These are phyloP conservation scores for Sprattus sprattus DNA, from an alignment of 2,113 vertebrate species.

Conservation along the genomic window DNA sequence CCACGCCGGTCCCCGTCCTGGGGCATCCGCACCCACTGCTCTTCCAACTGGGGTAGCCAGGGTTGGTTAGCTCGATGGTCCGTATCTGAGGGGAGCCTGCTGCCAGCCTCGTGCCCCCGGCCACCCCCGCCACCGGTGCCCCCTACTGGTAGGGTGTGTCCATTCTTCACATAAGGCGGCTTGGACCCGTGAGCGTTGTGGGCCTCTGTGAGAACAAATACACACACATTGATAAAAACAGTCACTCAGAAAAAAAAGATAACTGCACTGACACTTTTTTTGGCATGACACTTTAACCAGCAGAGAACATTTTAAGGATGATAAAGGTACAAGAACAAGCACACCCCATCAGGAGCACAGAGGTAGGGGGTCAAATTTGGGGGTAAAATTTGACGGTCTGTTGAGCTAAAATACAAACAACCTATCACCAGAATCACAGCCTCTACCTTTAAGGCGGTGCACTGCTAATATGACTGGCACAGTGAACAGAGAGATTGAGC, in stretches of 20 bases:
- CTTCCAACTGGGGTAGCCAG: constrained; percentile 58
- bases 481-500: not conserved
- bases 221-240: not conserved
- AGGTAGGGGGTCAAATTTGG: not conserved
- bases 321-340: too few species aligned
- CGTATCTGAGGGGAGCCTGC: constrained; percentile 69
- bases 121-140: constrained; percentile 46
- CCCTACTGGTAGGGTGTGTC: constrained; percentile 80
- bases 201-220: constrained; percentile 58
- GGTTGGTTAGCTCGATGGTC: constrained; percentile 70
- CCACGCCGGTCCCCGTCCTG: constrained; percentile 73
- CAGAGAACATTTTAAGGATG: too few species aligned
- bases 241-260: not conserved
- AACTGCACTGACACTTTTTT: not conserved
- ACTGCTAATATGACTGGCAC: not conserved
- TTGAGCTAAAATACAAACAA: not conserved
- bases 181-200: constrained; percentile 76
- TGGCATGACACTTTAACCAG: not conserved
- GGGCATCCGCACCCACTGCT: constrained; percentile 15
- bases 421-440: not conserved
- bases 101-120: constrained; percentile 59
- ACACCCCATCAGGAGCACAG: not conserved
- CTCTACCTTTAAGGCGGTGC: not conserved
- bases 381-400: not conserved
- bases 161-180: constrained; percentile 83